These are phyloP conservation scores for Pherbina coryleti DNA, from an alignment of 2,888 invertebrate genomes.

Conservation along the genomic window DNA sequence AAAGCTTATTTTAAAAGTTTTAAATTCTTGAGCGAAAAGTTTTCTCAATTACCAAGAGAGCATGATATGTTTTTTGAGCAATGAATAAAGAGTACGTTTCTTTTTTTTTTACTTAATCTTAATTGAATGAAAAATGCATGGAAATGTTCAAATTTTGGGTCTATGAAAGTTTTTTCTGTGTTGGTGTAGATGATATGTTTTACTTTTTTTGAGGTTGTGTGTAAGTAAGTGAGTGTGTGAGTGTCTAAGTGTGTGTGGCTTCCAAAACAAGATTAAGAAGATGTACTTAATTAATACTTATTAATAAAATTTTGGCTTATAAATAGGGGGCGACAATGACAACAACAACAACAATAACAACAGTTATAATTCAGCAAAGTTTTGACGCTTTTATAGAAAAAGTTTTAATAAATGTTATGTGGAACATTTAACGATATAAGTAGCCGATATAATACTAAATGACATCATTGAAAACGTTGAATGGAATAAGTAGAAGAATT, in stretches of 20 bases:
- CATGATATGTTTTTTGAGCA: conserved; percentile 21
- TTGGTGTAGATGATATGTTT: not conserved
- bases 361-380: no score
- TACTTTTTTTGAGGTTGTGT: not conserved
- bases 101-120: not conserved
- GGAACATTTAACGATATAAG: no score
- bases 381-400: no score
- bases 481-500: no score
- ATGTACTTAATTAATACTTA: conserved; percentile 6
- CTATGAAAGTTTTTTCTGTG: not conserved
- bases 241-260: not conserved
- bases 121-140: conserved; percentile 8
- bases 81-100: not conserved
- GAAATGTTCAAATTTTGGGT: not conserved
- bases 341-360: conserved; percentile 27
- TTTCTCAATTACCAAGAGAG: not conserved
- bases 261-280: not conserved
- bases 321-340: conserved; percentile 48
- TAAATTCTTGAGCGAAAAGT: not conserved
- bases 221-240: no score
- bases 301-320: conserved; percentile 40
- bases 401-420: no score
- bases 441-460: no score
- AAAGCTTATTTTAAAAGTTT: not conserved
- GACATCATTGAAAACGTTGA: no score